Conservation (phyloP, 2,113 vertebrate species). For the Dipodomys stephensi region DNA sequence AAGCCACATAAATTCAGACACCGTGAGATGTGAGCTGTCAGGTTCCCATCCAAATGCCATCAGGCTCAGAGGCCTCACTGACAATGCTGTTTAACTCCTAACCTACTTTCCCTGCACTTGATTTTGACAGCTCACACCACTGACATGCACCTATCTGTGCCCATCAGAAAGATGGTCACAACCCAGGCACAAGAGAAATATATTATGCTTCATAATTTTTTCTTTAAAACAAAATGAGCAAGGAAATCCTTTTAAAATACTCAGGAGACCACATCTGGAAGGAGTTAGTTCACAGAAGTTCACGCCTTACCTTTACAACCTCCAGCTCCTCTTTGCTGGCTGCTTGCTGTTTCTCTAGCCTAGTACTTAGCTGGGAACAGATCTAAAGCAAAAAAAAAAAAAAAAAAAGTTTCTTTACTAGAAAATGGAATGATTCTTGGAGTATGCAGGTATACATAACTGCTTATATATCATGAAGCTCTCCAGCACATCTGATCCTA, state of each 20-base stretch:
- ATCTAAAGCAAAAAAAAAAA: conserved; percentile 89
- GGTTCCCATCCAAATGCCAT: neutral
- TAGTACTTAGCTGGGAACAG: conserved; percentile 97
- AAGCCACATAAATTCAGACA: neutral
- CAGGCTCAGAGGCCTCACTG: neutral
- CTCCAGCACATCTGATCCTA: neutral
- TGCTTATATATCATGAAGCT: neutral
- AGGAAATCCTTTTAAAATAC: neutral
- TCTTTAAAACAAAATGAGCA: neutral
- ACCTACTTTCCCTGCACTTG: neutral
- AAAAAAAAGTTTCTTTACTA: conserved; percentile 67
- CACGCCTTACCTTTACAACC: conserved; percentile 91
- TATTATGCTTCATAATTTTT: too few species aligned
- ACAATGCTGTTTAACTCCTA: too few species aligned
- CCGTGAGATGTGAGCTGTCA: neutral
- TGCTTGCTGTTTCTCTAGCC: conserved; percentile 96
- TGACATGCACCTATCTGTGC: neutral
- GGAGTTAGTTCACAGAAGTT: accelerated
- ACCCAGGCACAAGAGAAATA: neutral
- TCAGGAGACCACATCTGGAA: neutral
- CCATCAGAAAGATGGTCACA: neutral
- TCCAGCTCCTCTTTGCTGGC: conserved; percentile 98
- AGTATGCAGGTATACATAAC: too few species aligned
- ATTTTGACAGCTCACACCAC: neutral
- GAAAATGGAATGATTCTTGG: neutral